Evolutionary conservation across 2,888 invertebrate species (phyloP).

Genomic region (Calephelis perditalis): DNA sequence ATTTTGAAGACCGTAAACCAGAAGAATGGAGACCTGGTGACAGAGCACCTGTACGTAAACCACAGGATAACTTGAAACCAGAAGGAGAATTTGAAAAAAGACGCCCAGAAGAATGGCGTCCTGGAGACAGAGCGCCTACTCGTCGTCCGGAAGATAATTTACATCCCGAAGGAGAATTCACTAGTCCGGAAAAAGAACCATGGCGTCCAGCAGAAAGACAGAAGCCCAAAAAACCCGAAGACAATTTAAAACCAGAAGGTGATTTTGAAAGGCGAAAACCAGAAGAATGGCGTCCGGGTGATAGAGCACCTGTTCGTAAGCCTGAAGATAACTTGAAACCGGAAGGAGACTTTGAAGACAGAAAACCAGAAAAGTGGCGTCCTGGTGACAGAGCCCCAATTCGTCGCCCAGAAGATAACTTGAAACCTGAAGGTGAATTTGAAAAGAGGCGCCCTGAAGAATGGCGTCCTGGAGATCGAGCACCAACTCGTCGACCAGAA

Average conservation of each 20-base stretch:
- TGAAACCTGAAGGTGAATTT: conserved; percentile 37
- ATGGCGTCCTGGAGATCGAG: conserved; percentile 56
- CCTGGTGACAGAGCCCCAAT: conserved; percentile 66
- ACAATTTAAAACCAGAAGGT: conserved; percentile 71
- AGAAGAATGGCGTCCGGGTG: conserved; percentile 69
- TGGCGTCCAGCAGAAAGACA: conserved; percentile 63
- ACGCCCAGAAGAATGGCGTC: conserved; percentile 48
- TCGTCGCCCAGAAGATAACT: conserved; percentile 61
- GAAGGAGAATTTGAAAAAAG: conserved; percentile 71
- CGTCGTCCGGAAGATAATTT: conserved; percentile 53
- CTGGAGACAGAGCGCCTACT: conserved; percentile 56
- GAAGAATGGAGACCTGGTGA: conserved; percentile 64
- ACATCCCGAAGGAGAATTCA: conserved; percentile 73
- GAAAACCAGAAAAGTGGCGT: conserved; percentile 51
- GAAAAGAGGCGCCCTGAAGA: conserved; percentile 51
- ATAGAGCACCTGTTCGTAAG: conserved; percentile 53
- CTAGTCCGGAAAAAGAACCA: conserved; percentile 46
- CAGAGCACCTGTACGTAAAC: conserved; percentile 40
- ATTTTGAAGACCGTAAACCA: conserved; percentile 48
- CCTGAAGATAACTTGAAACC: conserved; percentile 49
- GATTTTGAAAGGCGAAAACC: conserved; percentile 65
- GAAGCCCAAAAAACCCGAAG: conserved; percentile 51
- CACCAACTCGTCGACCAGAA: conserved; percentile 50
- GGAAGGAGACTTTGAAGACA: conserved; percentile 65
- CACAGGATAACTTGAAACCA: conserved; percentile 50